These are phyloP conservation scores for Hycleus cichorii DNA, from an alignment of 1,140 invertebrate species.

Conservation along the genomic window DNA sequence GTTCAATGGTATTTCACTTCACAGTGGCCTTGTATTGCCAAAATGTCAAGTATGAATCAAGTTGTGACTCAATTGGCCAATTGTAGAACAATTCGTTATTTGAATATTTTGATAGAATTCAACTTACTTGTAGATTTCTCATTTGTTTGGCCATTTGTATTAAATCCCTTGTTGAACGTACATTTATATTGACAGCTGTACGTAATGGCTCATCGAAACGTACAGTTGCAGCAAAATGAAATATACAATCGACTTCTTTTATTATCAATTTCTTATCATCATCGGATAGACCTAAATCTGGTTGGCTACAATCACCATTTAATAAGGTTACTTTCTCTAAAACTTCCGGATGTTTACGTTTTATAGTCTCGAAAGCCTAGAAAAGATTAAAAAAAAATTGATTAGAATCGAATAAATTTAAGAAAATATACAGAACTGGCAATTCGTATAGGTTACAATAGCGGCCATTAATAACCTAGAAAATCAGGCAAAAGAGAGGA, in stretches of 20 bases:
- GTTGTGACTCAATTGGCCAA: too few species aligned
- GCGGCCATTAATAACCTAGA: too few species aligned
- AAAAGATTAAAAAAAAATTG: neutral
- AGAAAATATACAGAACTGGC: neutral
- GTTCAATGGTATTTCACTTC: too few species aligned
- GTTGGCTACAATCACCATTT: conserved; percentile 53
- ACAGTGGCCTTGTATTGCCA: too few species aligned
- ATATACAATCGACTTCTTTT: conserved; percentile 46
- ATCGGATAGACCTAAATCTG: conserved; percentile 52
- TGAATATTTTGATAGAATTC: conserved; percentile 49
- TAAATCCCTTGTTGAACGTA: conserved; percentile 54
- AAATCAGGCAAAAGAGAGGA: too few species aligned
- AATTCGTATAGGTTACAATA: too few species aligned
- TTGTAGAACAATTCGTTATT: conserved; percentile 40
- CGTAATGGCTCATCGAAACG: conserved; percentile 62
- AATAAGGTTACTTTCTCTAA: conserved; percentile 54
- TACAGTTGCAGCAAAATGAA: conserved; percentile 62
- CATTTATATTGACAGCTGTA: conserved; percentile 57
- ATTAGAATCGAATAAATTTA: neutral
- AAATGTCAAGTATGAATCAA: too few species aligned
- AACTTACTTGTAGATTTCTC: conserved; percentile 48
- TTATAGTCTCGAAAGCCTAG: conserved; percentile 12
- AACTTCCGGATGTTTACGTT: conserved; percentile 47
- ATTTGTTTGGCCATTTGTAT: conserved; percentile 57
- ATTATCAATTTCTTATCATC: conserved; percentile 50